Conservation (phyloP, 2,113 vertebrate species). For the Ceyx margarethae region DNA sequence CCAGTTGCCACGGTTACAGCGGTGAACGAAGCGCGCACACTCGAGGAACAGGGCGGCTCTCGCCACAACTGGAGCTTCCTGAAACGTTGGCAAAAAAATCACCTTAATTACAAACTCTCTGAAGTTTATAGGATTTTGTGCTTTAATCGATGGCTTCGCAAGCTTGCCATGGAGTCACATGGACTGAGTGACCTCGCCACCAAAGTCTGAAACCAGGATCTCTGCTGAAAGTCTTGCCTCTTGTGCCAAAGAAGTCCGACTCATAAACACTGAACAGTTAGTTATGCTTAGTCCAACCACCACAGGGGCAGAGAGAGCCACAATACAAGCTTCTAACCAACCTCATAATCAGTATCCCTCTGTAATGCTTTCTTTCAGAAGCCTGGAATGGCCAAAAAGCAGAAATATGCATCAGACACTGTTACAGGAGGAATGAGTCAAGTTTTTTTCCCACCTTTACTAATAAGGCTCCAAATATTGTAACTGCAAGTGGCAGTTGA, state of each 20-base stretch:
- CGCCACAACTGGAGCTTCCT: conserved; percentile 96
- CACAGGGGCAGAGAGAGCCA: background rate
- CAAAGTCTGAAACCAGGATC: background rate
- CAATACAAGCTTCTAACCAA: background rate
- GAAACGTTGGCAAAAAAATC: background rate
- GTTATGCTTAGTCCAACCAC: background rate
- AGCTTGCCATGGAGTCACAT: background rate
- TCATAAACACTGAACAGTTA: background rate
- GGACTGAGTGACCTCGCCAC: background rate
- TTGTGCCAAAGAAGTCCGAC: background rate
- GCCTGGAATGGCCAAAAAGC: background rate
- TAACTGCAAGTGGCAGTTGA: background rate
- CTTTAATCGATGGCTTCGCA: background rate
- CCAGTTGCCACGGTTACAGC: conserved; percentile 98
- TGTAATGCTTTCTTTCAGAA: background rate
- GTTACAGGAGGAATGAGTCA: background rate
- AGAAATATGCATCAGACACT: rapidly evolving
- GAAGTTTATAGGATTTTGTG: background rate
- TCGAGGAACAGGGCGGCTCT: conserved; percentile 94
- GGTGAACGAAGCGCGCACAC: conserved; percentile 95
- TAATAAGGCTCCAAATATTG: background rate
- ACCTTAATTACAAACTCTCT: background rate
- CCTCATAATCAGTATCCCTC: background rate
- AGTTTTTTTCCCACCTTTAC: background rate
- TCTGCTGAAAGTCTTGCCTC: background rate